Base-by-base conservation (phyloP, 30 jellyfish, hydroid and myxozoan genomes). In the Phacellophora camtschatica region DNA sequence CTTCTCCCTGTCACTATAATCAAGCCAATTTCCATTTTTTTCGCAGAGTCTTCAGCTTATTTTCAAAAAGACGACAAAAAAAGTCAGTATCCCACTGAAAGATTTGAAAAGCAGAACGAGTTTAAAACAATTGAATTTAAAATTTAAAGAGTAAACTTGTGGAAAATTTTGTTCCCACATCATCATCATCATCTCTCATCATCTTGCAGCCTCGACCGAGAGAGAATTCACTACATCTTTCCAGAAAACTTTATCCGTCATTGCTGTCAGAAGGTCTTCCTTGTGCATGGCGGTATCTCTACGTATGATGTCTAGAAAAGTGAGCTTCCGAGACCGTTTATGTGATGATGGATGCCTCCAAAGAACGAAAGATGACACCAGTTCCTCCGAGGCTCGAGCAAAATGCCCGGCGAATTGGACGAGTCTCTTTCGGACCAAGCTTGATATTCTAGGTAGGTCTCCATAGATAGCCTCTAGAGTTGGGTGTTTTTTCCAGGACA, bases 371-470 rank as follows among this genome's bases (percentile, higher is more conserved):
- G 85, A 71, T 0, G 85, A 71, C 41, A 71, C 74, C 0, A 71
- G 75, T 49, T 42, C 74, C 18, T 45, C 50, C 9, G 85, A 42
- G 74, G 85, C 81, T 9, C 85, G 54, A 7, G 73, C 73, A 49
- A 64, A 71, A 28, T 71, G 82, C 1, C 85, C 61, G 4, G 78
- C 78, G 48, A 43, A 48, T 32, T 43, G 85, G 74, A 51, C 85
- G 33, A 49, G 85, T 49, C 85, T 71, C 74, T 25, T 5, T 43
- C 35, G 1, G 41, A 66, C 69, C 0, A 66, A 15, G 69, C 42
- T 66, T 0, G 81, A 66, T 28, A 66, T 2, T 16, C 65, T 55
- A 10, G 65, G 69, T 28, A 66, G 69, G 72, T 30, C 69, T 6
- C 81, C 65, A 27, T 27, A 66, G 0, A 66, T 66, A 16, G 69